Percentiles rank a stretch among this genome's conserved stretches.
These are phyloP conservation scores for Macroteleia sp. DNA, from an alignment of 2,888 invertebrate species.

Conservation along the genomic window DNA sequence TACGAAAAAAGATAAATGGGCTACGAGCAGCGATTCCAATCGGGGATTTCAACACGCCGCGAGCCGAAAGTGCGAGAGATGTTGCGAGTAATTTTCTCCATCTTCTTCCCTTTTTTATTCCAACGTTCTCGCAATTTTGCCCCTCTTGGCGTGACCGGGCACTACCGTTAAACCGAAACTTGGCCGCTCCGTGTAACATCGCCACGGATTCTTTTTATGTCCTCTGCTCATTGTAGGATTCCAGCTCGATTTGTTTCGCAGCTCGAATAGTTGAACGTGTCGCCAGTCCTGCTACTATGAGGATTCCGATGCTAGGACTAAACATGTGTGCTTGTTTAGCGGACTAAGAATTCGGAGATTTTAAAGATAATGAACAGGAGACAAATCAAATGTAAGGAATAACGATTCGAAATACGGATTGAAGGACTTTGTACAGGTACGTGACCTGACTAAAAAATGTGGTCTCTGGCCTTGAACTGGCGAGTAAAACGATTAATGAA, in stretches of 20 bases:
- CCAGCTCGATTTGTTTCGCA: constrained; percentile 43
- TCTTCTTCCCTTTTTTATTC: constrained; percentile 58
- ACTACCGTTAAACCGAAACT: constrained; percentile 67
- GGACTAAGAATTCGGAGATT: constrained; percentile 46
- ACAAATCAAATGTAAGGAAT: constrained; percentile 19
- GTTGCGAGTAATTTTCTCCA: constrained; percentile 66
- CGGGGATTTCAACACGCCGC: constrained; percentile 66
- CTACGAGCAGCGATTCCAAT: constrained; percentile 62
- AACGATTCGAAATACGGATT: constrained; percentile 8
- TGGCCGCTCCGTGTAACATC: constrained; percentile 44
- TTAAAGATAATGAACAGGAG: constrained; percentile 22
- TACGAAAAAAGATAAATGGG: constrained; percentile 63
- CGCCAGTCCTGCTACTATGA: not conserved
- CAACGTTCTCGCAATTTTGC: constrained; percentile 58
- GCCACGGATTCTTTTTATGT: constrained; percentile 38
- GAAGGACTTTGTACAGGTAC: constrained; percentile 19
- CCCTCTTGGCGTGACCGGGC: constrained; percentile 57
- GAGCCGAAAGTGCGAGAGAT: constrained; percentile 66
- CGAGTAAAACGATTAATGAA: constrained; percentile 5
- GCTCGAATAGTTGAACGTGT: constrained; percentile 16
- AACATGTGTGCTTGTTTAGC: constrained; percentile 1
- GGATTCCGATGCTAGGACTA: constrained; percentile 15
- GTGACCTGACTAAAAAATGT: constrained; percentile 21
- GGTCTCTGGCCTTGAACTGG: constrained; percentile 23
- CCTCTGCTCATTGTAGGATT: constrained; percentile 34